These are phyloP conservation scores for Loripinus fragilis DNA, from an alignment of 2,888 invertebrate species.

Conservation along the genomic window DNA sequence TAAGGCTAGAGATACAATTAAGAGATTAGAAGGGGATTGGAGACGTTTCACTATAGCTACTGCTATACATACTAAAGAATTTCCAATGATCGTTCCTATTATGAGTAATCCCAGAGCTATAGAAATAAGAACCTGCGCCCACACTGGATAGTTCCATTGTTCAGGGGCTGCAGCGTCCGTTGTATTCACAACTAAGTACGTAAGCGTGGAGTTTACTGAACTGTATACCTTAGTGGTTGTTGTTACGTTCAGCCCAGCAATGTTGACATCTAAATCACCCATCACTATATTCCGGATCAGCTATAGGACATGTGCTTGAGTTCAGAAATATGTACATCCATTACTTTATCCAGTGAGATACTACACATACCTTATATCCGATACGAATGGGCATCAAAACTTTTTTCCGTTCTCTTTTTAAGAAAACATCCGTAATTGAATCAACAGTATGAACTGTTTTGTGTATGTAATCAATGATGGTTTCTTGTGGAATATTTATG, in stretches of 20 bases:
- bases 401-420: no score
- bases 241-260: slow-evolving; percentile 8
- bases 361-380: no score
- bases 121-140: slow-evolving; percentile 71
- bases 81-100: slow-evolving; percentile 84
- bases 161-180: not conserved
- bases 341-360: no score
- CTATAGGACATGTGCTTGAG: not conserved
- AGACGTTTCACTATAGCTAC: slow-evolving; percentile 85
- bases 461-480: no score
- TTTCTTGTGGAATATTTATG: no score
- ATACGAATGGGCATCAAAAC: no score
- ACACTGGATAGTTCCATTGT: slow-evolving; percentile 47
- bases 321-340: no score
- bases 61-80: slow-evolving; percentile 85
- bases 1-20: slow-evolving; percentile 85
- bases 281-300: not conserved
- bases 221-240: not conserved
- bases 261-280: not conserved
- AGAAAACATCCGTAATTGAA: no score
- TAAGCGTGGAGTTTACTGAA: not conserved
- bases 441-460: no score
- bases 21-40: slow-evolving; percentile 83
- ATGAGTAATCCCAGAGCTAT: slow-evolving; percentile 80
- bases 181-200: not conserved